These are phyloP conservation scores for Macrobrachium nipponense DNA, from an alignment of 1,140 invertebrate genomes.

Conservation along the genomic window DNA sequence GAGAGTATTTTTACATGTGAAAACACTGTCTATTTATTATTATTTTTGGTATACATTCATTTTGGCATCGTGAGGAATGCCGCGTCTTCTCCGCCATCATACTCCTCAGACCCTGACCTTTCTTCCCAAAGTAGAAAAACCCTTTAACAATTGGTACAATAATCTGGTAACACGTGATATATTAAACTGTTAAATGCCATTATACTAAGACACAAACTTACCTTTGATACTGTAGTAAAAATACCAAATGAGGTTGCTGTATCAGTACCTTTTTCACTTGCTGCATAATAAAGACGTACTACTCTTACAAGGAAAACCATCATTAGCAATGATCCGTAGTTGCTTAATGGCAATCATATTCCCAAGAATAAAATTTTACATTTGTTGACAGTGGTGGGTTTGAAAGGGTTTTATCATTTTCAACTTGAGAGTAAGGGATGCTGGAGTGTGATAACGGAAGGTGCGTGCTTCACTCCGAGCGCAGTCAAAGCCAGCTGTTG, in stretches of 20 bases:
- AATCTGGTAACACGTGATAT: too few species aligned
- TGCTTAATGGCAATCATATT: slow-evolving; percentile 5
- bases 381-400: slow-evolving; percentile 23
- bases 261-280: neutral
- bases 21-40: slow-evolving; percentile 53
- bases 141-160: too few species aligned
- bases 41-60: slow-evolving; percentile 46
- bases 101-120: slow-evolving; percentile 14
- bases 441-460: slow-evolving; percentile 8
- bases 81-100: slow-evolving; percentile 6
- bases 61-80: slow-evolving; percentile 11
- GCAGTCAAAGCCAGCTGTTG: neutral
- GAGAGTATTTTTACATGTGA: slow-evolving; percentile 56
- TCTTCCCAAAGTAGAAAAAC: slow-evolving; percentile 4
- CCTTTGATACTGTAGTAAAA: too few species aligned
- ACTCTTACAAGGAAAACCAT: slow-evolving; percentile 4
- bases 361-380: slow-evolving; percentile 22
- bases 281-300: neutral
- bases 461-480: slow-evolving; percentile 6
- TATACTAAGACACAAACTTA: too few species aligned
- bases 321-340: neutral
- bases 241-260: too few species aligned
- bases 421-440: slow-evolving; percentile 14
- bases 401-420: slow-evolving; percentile 30
- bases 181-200: too few species aligned